Percentiles rank a stretch among this genome's conserved stretches.
These are phyloP conservation scores for Brachyptera risi DNA, from an alignment of 2,888 invertebrate species.

Conservation along the genomic window DNA sequence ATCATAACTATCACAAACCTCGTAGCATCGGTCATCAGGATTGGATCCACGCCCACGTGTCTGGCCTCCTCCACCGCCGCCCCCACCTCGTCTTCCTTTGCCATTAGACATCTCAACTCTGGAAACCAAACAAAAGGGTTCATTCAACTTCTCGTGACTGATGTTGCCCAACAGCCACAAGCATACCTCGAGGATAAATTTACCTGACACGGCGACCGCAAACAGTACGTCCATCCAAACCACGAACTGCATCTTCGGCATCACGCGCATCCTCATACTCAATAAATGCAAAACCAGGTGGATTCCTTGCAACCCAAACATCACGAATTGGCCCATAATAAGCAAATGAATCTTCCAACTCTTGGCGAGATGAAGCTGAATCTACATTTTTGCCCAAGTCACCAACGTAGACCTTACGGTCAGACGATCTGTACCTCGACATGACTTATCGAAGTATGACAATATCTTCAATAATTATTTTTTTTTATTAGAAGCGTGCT, in stretches of 20 bases:
- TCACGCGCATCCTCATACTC: constrained; percentile 49
- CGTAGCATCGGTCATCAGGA: constrained; percentile 39
- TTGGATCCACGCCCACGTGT: constrained; percentile 22
- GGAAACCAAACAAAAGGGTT: too few species aligned
- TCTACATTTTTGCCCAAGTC: constrained; percentile 74
- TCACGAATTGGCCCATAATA: constrained; percentile 50
- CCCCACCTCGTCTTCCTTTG: constrained; percentile 32
- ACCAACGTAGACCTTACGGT: constrained; percentile 94
- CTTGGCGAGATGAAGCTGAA: constrained; percentile 45
- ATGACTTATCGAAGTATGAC: too few species aligned
- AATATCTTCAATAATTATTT: too few species aligned
- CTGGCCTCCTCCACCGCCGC: constrained; percentile 18
- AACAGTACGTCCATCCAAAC: constrained; percentile 43
- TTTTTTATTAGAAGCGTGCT: too few species aligned
- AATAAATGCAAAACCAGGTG: constrained; percentile 50
- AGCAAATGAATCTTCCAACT: constrained; percentile 48
- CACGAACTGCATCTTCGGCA: constrained; percentile 46
- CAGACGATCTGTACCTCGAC: constrained; percentile 69
- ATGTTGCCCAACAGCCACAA: too few species aligned
- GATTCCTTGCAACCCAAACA: constrained; percentile 55
- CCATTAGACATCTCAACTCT: constrained; percentile 50
- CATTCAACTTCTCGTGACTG: too few species aligned
- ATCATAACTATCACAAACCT: too few species aligned
- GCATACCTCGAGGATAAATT: too few species aligned
- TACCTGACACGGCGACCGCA: constrained; percentile 47